Base-by-base conservation (phyloP, 2,113 vertebrate genomes). In the Hipposideros armiger region DNA sequence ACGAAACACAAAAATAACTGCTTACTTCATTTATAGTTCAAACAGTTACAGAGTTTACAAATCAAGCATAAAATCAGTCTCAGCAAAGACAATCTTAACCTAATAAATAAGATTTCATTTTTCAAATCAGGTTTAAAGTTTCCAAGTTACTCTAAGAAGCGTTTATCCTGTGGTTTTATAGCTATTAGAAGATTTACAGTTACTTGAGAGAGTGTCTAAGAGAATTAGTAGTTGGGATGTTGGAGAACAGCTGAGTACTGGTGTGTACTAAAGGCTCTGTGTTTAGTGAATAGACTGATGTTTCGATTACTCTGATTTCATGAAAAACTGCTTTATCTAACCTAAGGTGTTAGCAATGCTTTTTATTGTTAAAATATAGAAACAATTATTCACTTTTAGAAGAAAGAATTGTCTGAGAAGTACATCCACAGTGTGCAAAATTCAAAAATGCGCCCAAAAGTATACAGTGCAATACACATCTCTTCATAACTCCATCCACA, bases 11-110 rank as follows among this genome's bases (percentile, higher is more conserved):
- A 94, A 89, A 42, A 87, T 66, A 98, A 69, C 78, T 77, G 64
- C 94, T 97, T 97, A 74, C 54, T 97, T 70, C 2, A 45, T 60
- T 95, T 70, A n/a, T 94, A 47, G 72, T 58, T 96, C 96, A 76
- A 20, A 74, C 60, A 94, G 45, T 60, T 42, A 26, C 13, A 54
- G 17, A 81, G 19, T 64, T 72, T 97, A 86, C 78, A 97, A 93
- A 97, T 72, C 32, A 97, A 96, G 76, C 80, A 93, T 88, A 98
- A 92, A 91, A 96, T 93, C 22, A 76, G 1, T 87, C 30, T 86
- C 70, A 87, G 36, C 62, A 90, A 97, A 56, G 3, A 52, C 36
- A 69, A 77, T 95, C 91, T 91, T 95, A 97, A 97, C 24, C 64
- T 88, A 89, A 62, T 72, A 95, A 77, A 76, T 36, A 80, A 66